These are phyloP conservation scores for Lepidocolaptes lacrymiger DNA, from an alignment of 2,797 vertebrate species.

Conservation along the genomic window DNA sequence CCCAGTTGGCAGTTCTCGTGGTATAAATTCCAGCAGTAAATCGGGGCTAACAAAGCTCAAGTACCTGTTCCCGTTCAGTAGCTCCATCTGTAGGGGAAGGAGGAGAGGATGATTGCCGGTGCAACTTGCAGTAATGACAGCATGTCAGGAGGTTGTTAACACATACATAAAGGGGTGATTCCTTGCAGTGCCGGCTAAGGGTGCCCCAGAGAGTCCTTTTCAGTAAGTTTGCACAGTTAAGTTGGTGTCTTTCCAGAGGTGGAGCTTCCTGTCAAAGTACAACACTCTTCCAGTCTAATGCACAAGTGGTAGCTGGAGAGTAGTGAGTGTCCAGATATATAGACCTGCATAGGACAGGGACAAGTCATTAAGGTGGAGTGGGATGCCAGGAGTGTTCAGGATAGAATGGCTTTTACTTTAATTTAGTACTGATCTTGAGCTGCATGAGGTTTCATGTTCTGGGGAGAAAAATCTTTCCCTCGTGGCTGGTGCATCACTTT, in stretches of 20 bases:
- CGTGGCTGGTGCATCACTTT: not conserved
- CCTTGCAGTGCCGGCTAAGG: slow-evolving; percentile 4
- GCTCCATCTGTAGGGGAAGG: slow-evolving; percentile 17
- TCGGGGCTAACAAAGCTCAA: slow-evolving; percentile 33
- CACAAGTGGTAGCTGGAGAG: slow-evolving; percentile 10
- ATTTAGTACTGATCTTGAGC: slow-evolving; percentile 17
- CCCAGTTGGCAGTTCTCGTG: not conserved
- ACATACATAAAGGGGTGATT: slow-evolving; percentile 3
- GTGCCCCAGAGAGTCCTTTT: slow-evolving; percentile 40
- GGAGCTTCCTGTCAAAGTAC: not conserved
- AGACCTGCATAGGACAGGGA: not conserved
- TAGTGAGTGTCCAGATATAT: not conserved
- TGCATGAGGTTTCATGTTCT: not conserved
- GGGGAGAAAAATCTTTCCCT: slow-evolving; percentile 10
- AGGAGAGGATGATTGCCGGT: not conserved
- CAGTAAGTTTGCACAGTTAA: not conserved
- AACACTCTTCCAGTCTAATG: not conserved
- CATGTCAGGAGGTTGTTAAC: slow-evolving; percentile 36
- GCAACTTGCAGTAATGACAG: not conserved
- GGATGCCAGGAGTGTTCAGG: not conserved
- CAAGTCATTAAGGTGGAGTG: not conserved
- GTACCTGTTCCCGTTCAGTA: slow-evolving; percentile 21
- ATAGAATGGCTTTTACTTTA: slow-evolving; percentile 36
- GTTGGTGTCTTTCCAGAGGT: not conserved
- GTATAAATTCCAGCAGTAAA: not conserved